Base-by-base conservation (phyloP, 2,797 vertebrate species). In the Gephyroberyx darwinii region DNA sequence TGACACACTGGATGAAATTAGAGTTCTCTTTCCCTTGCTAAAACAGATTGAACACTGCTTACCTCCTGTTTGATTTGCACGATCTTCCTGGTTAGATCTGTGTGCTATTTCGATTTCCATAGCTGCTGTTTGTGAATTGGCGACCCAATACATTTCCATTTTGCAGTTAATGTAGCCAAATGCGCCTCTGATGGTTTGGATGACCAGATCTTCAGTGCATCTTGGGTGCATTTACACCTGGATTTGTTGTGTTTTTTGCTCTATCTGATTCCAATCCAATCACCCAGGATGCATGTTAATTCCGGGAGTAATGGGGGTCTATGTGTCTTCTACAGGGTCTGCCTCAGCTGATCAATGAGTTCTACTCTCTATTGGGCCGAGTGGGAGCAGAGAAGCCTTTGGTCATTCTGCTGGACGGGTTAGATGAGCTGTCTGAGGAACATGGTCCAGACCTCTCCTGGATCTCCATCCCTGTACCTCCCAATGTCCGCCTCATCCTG, bases 401-500 rank as follows among this genome's bases (percentile, higher is more conserved):
- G 47, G 67, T 92, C 77, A 71, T 93, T 26, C 71, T 88, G 30
- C 63, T 94, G 71, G 92, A 94, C 56, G 92, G 91, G 14, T 55
- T 93, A 56, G 89, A 94, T 55, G 89, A 92, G 62, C 83, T 93
- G 50, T 92, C 82, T 19, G 90, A 92, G 74, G 89, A 92, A 26
- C 82, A 90, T 43, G 71, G 76, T 9, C 61, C 75, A 33, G 85
- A 88, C n/a, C 77, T 94, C 20, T 92, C 89, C 77, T 93, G 92
- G 92, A 78, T 93, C 47, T 84, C 73, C 35, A 14, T 50, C 57
- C 53, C 84, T 52, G 73, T 91, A 5, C 89, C 91, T n/a, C 67
- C 77, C 30, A 84, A 93, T 5, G 84, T 93, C 8, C 80, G 82
- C 67, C 67, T 90, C 50, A 74, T 93, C 62, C 69, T 92, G 12